Percentiles rank a stretch among this genome's conserved stretches.
phyloP scores from a whole-genome alignment of 2,888 invertebrate species.

The Cataglyphis rosenhaueri region DNA sequence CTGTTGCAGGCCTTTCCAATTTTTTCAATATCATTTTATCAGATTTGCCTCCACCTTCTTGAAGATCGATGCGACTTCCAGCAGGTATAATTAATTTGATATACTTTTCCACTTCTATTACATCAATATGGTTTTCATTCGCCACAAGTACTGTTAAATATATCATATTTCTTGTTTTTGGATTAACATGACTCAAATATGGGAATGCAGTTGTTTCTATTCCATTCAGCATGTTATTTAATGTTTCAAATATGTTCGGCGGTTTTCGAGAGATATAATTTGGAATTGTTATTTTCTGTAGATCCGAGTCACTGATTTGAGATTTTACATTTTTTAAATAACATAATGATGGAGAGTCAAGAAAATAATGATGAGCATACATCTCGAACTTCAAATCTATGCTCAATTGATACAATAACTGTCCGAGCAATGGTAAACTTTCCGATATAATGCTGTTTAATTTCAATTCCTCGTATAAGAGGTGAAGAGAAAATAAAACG shows the following conservation, averaged over 20 bases:
- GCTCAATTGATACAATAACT: slow-evolving; percentile 91
- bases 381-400: slow-evolving; percentile 90
- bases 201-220: slow-evolving; percentile 88
- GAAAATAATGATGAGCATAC: slow-evolving; percentile 93
- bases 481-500: slow-evolving; percentile 93
- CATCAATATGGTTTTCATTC: slow-evolving; percentile 72
- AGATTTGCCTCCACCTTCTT: slow-evolving; percentile 74
- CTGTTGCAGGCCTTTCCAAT: slow-evolving; percentile 76
- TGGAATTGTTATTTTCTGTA: slow-evolving; percentile 88
- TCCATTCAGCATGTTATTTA: slow-evolving; percentile 89
- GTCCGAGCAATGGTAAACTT: slow-evolving; percentile 89
- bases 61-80: slow-evolving; percentile 82
- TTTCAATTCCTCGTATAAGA: slow-evolving; percentile 96
- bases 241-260: slow-evolving; percentile 90
- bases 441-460: slow-evolving; percentile 90
- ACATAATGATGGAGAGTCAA: slow-evolving; percentile 92
- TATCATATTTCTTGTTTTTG: slow-evolving; percentile 90
- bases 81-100: slow-evolving; percentile 82
- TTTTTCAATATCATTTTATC: slow-evolving; percentile 77
- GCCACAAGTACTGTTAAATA: slow-evolving; percentile 87
- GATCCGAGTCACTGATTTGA: slow-evolving; percentile 87
- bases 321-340: slow-evolving; percentile 83
- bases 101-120: slow-evolving; percentile 79
- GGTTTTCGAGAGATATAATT: slow-evolving; percentile 88
- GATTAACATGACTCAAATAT: slow-evolving; percentile 91